Base-by-base conservation (phyloP, 1,140 invertebrate genomes). In the Cryptotermes secundus region DNA sequence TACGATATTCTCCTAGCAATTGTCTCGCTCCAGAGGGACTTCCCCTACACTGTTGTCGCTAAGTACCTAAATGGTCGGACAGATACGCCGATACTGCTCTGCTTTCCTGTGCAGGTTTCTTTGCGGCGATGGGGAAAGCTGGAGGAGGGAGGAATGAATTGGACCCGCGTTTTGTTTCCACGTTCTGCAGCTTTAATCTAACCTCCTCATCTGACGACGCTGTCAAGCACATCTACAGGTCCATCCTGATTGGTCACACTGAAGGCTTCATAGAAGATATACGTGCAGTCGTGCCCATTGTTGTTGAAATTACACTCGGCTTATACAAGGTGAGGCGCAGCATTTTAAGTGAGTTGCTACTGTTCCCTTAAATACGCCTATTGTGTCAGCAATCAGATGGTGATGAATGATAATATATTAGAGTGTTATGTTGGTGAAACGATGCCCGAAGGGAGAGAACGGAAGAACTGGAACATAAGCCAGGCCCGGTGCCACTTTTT, bases 101-200 rank as follows among this genome's bases (percentile, higher is more conserved):
- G 49, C 79, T 35, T 89, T 88, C 34, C 89, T 49, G 79, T 79
- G 89, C 88, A 93, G 95, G 92, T 88, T 96, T 94, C 87, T 90
- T 96, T 81, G 94, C 95, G 3, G 94, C 96, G 2, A 96, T 97
- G 95, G 95, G 95, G 26, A 93, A 94, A 88, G 93, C 95, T 82
- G 96, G 96, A 19, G 96, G 96, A 35, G 96, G 96, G 16, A 92
- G 96, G 86, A 97, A 97, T 88, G 95, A 96, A 86, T 95, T 97
- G 16, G 97, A 98, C 90, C 95, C 96, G 0, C 92, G 97, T 86
- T 98, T 98, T 87, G 93, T 97, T 84, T 97, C 96, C 1, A 94
- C 96, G 91, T 98, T 98, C 90, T 94, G 94, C 1, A 93, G 96
- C 0, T 96, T 95, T 89, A 97, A 97, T 89, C 94, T 98, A 86